Percentiles rank a stretch among this genome's conserved stretches.
These are phyloP conservation scores for Anastrepha ludens DNA, from an alignment of 1,140 invertebrate genomes.

Conservation along the genomic window DNA sequence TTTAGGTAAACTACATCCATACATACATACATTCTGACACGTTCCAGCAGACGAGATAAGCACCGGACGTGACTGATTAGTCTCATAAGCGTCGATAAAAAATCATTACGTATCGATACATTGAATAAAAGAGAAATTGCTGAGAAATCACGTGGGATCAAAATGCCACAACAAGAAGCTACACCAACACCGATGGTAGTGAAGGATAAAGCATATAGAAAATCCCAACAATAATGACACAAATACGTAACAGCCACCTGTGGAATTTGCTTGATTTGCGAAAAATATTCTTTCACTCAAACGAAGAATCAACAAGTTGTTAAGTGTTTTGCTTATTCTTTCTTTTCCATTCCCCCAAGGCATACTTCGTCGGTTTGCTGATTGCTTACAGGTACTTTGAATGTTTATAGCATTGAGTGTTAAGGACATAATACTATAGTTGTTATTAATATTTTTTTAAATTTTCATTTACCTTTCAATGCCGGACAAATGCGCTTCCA, in stretches of 20 bases:
- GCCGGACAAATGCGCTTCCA: constrained; percentile 97
- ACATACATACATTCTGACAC: neutral
- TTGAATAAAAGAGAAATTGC: neutral
- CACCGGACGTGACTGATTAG: constrained; percentile 36
- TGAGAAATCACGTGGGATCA: constrained; percentile 2
- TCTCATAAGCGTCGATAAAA: constrained; percentile 26
- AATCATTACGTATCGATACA: constrained; percentile 1
- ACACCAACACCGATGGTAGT: neutral
- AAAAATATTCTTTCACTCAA: neutral
- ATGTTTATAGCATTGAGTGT: neutral
- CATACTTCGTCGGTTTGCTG: neutral
- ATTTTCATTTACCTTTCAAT: constrained; percentile 94
- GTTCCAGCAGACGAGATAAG: neutral
- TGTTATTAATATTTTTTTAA: neutral
- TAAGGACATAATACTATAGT: neutral
- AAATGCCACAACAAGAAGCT: constrained; percentile 1
- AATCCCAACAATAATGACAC: neutral
- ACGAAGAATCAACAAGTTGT: constrained; percentile 42
- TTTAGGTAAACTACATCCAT: neutral
- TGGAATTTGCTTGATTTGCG: constrained; percentile 49
- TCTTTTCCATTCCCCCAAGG: neutral
- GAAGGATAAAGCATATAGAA: neutral
- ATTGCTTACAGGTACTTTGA: neutral
- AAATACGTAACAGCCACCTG: constrained; percentile 23
- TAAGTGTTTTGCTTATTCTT: constrained; percentile 1